These are phyloP conservation scores for Spinus pinus DNA, from an alignment of 2,797 vertebrate species.

Conservation along the genomic window DNA sequence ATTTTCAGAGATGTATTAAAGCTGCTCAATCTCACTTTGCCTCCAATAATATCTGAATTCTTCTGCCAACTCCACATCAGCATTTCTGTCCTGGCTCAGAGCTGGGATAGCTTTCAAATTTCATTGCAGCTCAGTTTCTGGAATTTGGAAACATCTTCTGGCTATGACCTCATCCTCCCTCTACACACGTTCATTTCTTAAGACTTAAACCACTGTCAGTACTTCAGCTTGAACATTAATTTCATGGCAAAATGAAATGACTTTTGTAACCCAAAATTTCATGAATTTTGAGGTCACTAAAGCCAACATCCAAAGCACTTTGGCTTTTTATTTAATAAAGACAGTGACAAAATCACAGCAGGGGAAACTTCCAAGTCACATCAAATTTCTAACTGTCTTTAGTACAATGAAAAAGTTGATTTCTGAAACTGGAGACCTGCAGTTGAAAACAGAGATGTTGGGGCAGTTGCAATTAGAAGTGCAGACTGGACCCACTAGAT, in stretches of 20 bases:
- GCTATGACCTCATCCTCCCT: not conserved
- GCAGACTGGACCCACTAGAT: not conserved
- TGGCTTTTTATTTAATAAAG: not conserved
- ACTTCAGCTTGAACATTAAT: not conserved
- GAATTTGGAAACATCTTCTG: not conserved
- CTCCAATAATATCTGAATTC: not conserved
- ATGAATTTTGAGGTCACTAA: not conserved
- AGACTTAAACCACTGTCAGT: not conserved
- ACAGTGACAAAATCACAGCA: not conserved
- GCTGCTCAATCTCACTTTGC: not conserved
- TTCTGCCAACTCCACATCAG: not conserved
- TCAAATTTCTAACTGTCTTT: not conserved
- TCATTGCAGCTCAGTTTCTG: not conserved
- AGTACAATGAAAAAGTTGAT: not conserved
- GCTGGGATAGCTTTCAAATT: not conserved
- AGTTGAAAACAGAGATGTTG: rapidly evolving
- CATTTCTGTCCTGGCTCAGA: not conserved
- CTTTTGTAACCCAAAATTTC: not conserved
- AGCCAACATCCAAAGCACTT: not conserved
- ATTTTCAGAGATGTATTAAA: not conserved
- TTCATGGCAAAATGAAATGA: not conserved
- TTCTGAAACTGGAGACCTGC: not conserved
- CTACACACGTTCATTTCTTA: not conserved
- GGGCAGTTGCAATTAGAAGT: not conserved
- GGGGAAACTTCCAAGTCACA: not conserved